phyloP scores from a whole-genome alignment of 2,113 vertebrate species.

The Poeciliopsis retropinna region DNA sequence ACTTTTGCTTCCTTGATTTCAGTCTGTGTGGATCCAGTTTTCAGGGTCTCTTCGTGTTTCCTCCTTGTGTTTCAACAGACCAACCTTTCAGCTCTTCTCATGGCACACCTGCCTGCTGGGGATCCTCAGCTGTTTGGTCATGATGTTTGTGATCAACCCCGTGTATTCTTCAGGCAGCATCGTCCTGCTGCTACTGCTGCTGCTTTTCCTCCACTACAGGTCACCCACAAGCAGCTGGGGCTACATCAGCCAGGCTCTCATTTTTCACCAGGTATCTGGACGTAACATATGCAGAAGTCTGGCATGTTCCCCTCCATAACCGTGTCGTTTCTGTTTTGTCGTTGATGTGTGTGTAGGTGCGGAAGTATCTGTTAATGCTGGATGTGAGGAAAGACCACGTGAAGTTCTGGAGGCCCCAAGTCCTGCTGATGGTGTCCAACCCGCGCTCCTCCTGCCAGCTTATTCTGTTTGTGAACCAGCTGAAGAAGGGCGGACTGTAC shows the following conservation, averaged over 20 bases:
- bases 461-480: conserved; percentile 85
- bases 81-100: conserved; percentile 89
- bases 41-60: not conserved
- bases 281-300: not conserved
- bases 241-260: conserved; percentile 91
- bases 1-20: too few relatives aligned
- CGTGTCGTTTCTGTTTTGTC: not conserved
- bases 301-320: not conserved
- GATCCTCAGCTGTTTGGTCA: conserved; percentile 87
- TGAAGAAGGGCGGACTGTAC: conserved; percentile 86
- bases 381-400: conserved; percentile 87
- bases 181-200: conserved; percentile 83
- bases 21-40: not conserved
- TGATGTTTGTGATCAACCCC: conserved; percentile 93
- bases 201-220: conserved; percentile 86
- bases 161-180: conserved; percentile 87
- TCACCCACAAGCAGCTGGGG: conserved; percentile 91
- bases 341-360: conserved; percentile 68
- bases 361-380: conserved; percentile 85
- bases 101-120: conserved; percentile 91
- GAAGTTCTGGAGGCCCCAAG: conserved; percentile 88
- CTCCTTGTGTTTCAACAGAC: conserved; percentile 72
- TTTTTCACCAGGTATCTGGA: conserved; percentile 84
- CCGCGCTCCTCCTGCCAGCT: conserved; percentile 84
- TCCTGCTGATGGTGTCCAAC: conserved; percentile 85